Conservation (phyloP, 2,797 vertebrate genomes). For the Gadopsis bispinosus region DNA sequence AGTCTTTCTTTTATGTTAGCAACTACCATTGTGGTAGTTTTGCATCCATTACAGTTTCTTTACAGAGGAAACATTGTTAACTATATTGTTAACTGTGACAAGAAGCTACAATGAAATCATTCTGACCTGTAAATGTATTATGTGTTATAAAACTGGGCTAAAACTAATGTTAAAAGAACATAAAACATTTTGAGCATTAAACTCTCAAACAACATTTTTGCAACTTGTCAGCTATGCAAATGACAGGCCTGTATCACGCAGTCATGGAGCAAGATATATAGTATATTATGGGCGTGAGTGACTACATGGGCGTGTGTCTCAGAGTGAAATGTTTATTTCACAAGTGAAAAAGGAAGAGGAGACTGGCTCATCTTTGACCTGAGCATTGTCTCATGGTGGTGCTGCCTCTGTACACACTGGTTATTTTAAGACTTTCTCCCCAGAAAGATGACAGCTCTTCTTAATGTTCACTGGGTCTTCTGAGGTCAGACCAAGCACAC, state of each 20-base stretch:
- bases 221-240: constrained; percentile 6
- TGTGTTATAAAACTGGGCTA: not conserved
- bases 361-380: constrained; percentile 84
- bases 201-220: not conserved
- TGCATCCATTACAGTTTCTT: not conserved
- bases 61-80: not conserved
- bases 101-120: not conserved
- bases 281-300: constrained; percentile 31
- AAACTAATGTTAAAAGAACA: not conserved
- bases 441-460: constrained; percentile 67
- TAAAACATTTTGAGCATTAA: not conserved
- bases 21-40: not conserved
- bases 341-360: constrained; percentile 80
- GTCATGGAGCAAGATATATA: constrained; percentile 1
- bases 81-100: not conserved
- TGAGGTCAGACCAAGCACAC: constrained; percentile 28
- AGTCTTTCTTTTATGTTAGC: not conserved
- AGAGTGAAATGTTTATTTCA: constrained; percentile 81
- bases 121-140: not conserved
- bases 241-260: constrained; percentile 9
- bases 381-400: constrained; percentile 80
- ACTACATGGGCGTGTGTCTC: constrained; percentile 65
- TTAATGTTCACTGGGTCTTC: constrained; percentile 38
- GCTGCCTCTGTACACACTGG: constrained; percentile 74
- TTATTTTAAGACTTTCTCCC: constrained; percentile 81